These are phyloP conservation scores for Drosophila serrata DNA, from an alignment of 1,140 invertebrate genomes.

Conservation along the genomic window DNA sequence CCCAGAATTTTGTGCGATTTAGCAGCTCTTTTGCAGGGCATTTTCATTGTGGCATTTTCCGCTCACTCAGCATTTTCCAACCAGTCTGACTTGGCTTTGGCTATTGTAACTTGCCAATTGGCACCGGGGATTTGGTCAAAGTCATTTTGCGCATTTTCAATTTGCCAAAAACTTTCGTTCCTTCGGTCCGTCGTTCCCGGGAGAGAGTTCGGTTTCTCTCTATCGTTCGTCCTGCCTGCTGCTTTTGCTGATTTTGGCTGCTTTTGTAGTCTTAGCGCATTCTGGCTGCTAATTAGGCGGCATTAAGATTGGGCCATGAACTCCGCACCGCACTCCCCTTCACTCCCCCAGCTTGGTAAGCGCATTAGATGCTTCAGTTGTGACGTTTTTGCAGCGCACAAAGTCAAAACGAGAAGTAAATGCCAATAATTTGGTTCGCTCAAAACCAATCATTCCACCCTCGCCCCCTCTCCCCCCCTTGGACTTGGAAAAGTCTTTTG, in stretches of 20 bases:
- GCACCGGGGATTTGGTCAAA: constrained; percentile 79
- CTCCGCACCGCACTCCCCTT: not conserved
- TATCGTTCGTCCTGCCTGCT: constrained; percentile 13
- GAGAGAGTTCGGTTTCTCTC: constrained; percentile 7
- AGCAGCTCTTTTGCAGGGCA: constrained; percentile 18
- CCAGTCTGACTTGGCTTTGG: constrained; percentile 22
- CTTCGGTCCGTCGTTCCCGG: too few species aligned
- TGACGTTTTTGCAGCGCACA: constrained; percentile 43
- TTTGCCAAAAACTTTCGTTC: constrained; percentile 72
- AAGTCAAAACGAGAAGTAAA: constrained; percentile 82
- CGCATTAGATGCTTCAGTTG: constrained; percentile 80
- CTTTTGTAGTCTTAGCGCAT: constrained; percentile 83
- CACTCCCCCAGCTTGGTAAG: constrained; percentile 29
- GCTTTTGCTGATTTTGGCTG: constrained; percentile 39
- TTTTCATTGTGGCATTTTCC: constrained; percentile 31
- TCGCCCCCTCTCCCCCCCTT: too few species aligned
- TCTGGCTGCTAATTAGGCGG: constrained; percentile 80
- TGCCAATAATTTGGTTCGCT: constrained; percentile 81
- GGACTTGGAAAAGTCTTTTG: constrained; percentile 23
- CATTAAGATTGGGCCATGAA: constrained; percentile 58
- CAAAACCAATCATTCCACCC: constrained; percentile 84
- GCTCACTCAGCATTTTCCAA: constrained; percentile 45
- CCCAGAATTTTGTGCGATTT: constrained; percentile 3
- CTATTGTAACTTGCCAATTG: constrained; percentile 78
- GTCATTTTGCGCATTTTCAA: constrained; percentile 83